Base-by-base conservation (phyloP, 2,797 vertebrate genomes). In the Halcyon leucocephala region DNA sequence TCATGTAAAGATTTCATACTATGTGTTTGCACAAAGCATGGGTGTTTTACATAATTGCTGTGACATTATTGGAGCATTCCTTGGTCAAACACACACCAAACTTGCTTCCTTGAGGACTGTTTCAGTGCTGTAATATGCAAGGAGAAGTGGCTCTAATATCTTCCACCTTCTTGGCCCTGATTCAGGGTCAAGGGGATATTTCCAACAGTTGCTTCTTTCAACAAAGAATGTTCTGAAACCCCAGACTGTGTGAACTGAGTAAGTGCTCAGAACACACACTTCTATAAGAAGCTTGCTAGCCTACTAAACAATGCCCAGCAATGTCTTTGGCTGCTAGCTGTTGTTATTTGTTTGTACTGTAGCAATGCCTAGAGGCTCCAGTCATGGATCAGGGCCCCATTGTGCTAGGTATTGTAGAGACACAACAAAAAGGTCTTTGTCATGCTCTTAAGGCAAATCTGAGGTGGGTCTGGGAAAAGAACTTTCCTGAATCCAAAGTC, bases 201-300 rank as follows among this genome's bases (percentile, higher is more conserved):
- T 89, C 82, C 72, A 94, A 51, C 4, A 9, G 62, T 95, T 93
- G 33, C 69, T 92, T 83, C 92, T 96, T 95, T 84, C 90, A 93
- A 92, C 93, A 96, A 82, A 94, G 96, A 62, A 66, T 71, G 94
- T 61, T 79, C 95, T 86, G 93, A 83, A 87, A 81, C 37, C 33
- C 51, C 76, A 57, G 70, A 88, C 70, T 86, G 82, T 97, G 97
- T 96, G 91, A 94, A 91, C 91, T 85, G 86, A 93, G 7, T 79
- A 91, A 73, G 74, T 94, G 60, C 86, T 96, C 85, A 92, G 82
- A 84, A 58, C 39, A 94, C 95, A 92, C 83, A 90, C 83, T 92
- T 94, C 85, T 87, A 31, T 96, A 95, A 97, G 96, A 95, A 96
- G 90, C 88, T 97, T 97, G 76, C 77, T 97, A 94, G 91, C 54